Evolutionary conservation across 2,113 vertebrate genomes (phyloP), one percentile per base, ranked within the genome.

Genomic region (Dinomys branickii): DNA sequence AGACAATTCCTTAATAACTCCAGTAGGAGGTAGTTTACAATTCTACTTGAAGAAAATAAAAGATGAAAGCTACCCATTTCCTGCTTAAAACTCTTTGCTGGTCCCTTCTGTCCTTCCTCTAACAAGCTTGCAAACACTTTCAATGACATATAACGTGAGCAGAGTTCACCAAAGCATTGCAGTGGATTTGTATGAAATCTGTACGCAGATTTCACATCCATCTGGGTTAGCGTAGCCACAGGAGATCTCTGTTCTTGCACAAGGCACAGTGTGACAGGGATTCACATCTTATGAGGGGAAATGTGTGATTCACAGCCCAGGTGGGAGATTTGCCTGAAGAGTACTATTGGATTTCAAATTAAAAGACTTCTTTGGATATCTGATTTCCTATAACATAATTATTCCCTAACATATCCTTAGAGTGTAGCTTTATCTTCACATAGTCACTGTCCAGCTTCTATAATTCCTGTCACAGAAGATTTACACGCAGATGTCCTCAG

Each of bases 261-360:
- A 10, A 38, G 61, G 95, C 63, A 38, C 0, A 4, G 38, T 67
- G 47, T 85, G 77, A 88, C 58, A 84, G 38, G 92, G 44, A 85
- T 81, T 44, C 47, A 56, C 80, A 73, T 54, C 67, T 85, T 88
- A n/a, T 41, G 13, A 92, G 71, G 52, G 13, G 71, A 94, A 56
- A 93, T 92, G 67, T 85, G 56, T 75, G 65, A 91, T 93, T 94
- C 93, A 86, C 88, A 93, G n/a, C n/a, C 65, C 78, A 97, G 88
- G 63, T 41, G 50, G 69, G 22, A 94, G 69, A 82, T 30, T 1
- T 73, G 9, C 88, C 50, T 67, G 35, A 69, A 84, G 61, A 12
- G 30, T 35, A 88, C 41, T 65, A 44, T 26, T 78, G 41, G 22
- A 59, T 58, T 65, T 89, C 50, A 61, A 78, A 91, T 73, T 58